phyloP scores from a whole-genome alignment of 2,797 vertebrate species.

The Mormyrus proboscirostris region DNA sequence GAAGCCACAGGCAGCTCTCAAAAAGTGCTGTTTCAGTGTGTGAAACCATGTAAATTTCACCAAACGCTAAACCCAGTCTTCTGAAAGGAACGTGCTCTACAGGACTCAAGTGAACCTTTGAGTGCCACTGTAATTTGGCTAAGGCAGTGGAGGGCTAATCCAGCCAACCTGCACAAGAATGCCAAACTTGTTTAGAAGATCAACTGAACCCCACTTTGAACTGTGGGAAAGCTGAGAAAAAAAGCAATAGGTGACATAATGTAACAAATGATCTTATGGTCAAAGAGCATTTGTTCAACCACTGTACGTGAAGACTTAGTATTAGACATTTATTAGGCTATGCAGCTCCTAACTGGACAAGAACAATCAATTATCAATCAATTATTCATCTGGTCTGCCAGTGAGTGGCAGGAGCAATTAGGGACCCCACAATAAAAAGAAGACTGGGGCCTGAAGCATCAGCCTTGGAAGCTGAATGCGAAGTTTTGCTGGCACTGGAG shows the following conservation, averaged over 20 bases:
- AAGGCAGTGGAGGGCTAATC: neutral
- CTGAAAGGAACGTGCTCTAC: neutral
- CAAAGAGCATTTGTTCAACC: neutral
- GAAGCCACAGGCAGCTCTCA: neutral
- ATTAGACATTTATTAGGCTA: neutral
- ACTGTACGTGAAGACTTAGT: neutral
- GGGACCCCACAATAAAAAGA: neutral
- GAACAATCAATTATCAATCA: constrained; percentile 10
- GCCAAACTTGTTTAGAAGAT: neutral
- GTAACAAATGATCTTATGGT: neutral
- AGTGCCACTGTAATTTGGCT: neutral
- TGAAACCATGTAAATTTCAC: neutral
- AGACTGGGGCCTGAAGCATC: neutral
- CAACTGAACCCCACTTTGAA: neutral
- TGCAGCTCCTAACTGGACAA: neutral
- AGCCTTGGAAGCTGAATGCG: neutral
- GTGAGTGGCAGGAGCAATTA: constrained; percentile 5
- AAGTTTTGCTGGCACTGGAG: neutral
- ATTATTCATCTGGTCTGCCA: constrained; percentile 1
- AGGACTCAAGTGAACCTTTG: neutral
- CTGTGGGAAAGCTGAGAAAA: neutral
- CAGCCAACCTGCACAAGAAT: neutral
- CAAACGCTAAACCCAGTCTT: neutral
- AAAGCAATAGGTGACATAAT: neutral
- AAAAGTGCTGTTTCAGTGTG: neutral